Conservation (phyloP, 1,140 invertebrate genomes). For the Pseudomyrmex cubaensis region DNA sequence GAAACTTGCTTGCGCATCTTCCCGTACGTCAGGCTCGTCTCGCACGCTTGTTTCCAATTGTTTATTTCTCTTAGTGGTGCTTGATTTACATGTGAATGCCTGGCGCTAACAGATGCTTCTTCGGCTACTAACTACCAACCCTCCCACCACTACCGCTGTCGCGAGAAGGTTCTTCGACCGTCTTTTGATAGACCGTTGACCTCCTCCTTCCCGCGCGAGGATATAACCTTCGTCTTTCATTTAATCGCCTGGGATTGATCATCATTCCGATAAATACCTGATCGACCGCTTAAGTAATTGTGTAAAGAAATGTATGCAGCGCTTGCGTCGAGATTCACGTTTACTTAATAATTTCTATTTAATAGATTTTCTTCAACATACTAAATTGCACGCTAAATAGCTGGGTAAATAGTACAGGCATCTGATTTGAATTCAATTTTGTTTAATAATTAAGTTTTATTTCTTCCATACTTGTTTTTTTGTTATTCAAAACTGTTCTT, state of each 20-base stretch:
- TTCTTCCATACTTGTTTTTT: not conserved
- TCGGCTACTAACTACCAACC: constrained; percentile 74
- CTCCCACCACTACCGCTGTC: constrained; percentile 68
- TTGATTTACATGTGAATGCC: constrained; percentile 83
- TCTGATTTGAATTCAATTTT: not conserved
- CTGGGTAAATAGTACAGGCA: not conserved
- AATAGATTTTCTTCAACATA: not conserved
- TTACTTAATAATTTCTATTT: not conserved
- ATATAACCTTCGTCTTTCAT: constrained; percentile 40
- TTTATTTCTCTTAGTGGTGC: constrained; percentile 61
- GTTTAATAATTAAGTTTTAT: not conserved
- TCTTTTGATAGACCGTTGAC: constrained; percentile 79
- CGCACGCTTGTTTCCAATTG: constrained; percentile 58
- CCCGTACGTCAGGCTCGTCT: constrained; percentile 60
- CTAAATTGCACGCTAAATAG: not conserved
- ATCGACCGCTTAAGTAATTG: constrained; percentile 43
- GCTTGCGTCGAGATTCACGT: not conserved
- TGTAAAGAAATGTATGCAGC: not conserved
- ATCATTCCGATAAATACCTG: constrained; percentile 30
- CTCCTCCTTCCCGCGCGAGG: constrained; percentile 64
- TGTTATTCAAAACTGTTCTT: not conserved
- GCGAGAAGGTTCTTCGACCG: constrained; percentile 72
- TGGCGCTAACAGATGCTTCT: constrained; percentile 82
- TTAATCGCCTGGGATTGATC: constrained; percentile 39
- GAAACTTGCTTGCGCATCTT: constrained; percentile 61